A percentile compares a stretch with the other conserved stretches of the same genome.
Evolutionary conservation across 92 coral and sea anemone species (phyloP).

Genomic region (Palythoa grandiflora): DNA sequence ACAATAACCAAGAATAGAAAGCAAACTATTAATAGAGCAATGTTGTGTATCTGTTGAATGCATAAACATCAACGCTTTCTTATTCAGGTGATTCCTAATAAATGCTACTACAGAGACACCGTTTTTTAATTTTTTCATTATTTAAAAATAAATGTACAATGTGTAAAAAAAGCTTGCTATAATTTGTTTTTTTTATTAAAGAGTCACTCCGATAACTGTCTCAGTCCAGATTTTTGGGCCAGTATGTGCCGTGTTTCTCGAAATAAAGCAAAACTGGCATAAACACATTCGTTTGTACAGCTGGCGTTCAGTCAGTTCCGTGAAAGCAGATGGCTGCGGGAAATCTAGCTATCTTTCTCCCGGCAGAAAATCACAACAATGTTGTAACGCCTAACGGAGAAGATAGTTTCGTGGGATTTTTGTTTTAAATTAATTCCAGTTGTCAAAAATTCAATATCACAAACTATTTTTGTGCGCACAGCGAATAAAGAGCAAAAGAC

Average conservation of each 20-base stretch:
- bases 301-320: background rate
- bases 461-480: background rate
- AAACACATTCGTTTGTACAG: background rate
- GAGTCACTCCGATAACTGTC: no score
- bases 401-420: background rate
- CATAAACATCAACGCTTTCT: background rate
- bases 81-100: background rate
- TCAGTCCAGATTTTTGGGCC: no score
- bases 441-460: background rate
- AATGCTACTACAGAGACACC: background rate
- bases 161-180: background rate
- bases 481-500: background rate
- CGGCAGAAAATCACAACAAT: background rate
- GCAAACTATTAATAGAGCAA: background rate
- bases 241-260: no score
- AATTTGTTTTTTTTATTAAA: background rate
- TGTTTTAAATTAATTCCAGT: background rate
- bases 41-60: background rate
- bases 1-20: background rate
- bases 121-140: background rate
- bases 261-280: background rate
- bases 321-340: background rate
- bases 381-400: background rate
- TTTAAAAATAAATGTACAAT: background rate
- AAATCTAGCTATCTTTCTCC: background rate